These are phyloP conservation scores for Sebastes aleutianus DNA, from an alignment of 2,797 vertebrate species.

Conservation along the genomic window DNA sequence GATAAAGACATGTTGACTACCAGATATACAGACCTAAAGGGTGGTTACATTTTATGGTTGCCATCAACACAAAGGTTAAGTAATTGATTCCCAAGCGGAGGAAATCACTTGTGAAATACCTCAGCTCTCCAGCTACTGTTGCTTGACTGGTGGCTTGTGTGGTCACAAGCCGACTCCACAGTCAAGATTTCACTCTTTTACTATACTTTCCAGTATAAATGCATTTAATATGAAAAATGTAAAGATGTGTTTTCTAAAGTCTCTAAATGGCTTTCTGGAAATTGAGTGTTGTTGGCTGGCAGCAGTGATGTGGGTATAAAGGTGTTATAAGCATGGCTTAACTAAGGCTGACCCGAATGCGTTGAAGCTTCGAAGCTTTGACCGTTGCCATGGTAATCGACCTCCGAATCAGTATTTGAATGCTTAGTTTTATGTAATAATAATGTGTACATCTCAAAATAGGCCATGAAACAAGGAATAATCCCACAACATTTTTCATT, in stretches of 20 bases:
- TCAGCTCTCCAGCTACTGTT: background rate
- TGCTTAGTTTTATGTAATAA: no score
- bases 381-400: no score
- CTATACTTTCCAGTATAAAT: background rate
- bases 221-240: constrained; percentile 27
- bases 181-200: background rate
- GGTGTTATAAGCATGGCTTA: background rate
- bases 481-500: no score
- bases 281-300: background rate
- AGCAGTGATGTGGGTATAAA: background rate
- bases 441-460: no score
- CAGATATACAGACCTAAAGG: background rate
- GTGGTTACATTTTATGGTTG: constrained; percentile 23
- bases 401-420: no score
- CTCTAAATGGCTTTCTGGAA: background rate
- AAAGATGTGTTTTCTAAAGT: constrained; percentile 14
- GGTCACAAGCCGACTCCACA: background rate
- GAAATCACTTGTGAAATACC: background rate
- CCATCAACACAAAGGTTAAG: constrained; percentile 11
- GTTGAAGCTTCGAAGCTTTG: no score
- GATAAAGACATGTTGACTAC: background rate
- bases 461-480: no score
- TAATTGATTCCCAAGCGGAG: constrained; percentile 14
- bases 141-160: background rate
- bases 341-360: no score